These are phyloP conservation scores for Agapornis canus DNA, from an alignment of 2,797 vertebrate genomes.

Conservation along the genomic window DNA sequence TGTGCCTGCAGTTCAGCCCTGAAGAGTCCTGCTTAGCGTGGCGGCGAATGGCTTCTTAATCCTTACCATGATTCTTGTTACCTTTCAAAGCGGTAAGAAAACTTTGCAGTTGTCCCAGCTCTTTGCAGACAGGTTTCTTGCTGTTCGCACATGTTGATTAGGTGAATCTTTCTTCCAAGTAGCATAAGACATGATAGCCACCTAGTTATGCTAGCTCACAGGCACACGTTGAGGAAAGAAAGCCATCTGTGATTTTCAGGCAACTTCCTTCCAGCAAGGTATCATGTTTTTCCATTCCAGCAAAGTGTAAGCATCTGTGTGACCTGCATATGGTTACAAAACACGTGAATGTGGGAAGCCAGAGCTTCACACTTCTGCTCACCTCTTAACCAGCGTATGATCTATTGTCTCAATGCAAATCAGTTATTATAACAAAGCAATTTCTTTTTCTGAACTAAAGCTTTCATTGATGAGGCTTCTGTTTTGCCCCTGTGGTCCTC, in stretches of 20 bases:
- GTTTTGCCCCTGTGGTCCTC: neutral
- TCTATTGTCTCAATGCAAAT: neutral
- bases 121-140: neutral
- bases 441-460: neutral
- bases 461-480: neutral
- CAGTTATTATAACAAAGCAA: neutral
- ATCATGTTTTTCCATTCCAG: rapidly evolving
- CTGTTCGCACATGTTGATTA: neutral
- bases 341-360: neutral
- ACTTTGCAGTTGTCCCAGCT: neutral
- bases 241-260: neutral
- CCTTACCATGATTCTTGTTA: neutral
- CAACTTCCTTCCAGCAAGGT: neutral
- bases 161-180: neutral
- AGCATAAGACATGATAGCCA: neutral
- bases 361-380: neutral
- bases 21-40: neutral
- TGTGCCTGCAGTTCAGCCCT: neutral
- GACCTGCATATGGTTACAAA: neutral
- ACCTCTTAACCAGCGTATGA: neutral
- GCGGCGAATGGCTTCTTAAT: neutral
- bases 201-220: neutral
- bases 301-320: neutral
- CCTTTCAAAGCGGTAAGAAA: neutral
- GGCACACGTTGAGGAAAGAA: neutral